Conservation (phyloP, 2,797 vertebrate species). For the Malacoctenus gilli region DNA sequence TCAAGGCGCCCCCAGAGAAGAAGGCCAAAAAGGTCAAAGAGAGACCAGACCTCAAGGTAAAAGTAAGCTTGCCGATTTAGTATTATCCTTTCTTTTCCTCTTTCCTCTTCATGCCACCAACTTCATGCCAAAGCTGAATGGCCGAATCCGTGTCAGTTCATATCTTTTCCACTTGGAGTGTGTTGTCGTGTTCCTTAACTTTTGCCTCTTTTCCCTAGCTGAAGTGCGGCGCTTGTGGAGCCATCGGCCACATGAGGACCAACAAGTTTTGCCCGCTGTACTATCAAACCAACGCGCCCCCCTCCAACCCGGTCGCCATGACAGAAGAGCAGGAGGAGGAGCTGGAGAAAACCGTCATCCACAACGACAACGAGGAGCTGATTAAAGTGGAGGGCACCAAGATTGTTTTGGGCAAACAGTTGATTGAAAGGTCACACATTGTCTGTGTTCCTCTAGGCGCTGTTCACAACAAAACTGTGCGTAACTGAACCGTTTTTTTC, state of each 20-base stretch:
- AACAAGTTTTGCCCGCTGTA: slow-evolving; percentile 99
- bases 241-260: slow-evolving; percentile 98
- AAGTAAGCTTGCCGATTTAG: slow-evolving; percentile 74
- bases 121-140: slow-evolving; percentile 2
- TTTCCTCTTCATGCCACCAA: slow-evolving; percentile 30
- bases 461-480: too few relatives aligned
- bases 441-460: too few relatives aligned
- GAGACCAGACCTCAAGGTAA: slow-evolving; percentile 96
- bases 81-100: slow-evolving; percentile 41
- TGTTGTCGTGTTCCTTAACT: slow-evolving; percentile 63
- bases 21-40: slow-evolving; percentile 98
- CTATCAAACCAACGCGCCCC: slow-evolving; percentile 98
- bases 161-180: background rate
- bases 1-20: slow-evolving; percentile 97
- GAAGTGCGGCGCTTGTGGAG: slow-evolving; percentile 97
- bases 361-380: slow-evolving; percentile 97
- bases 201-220: slow-evolving; percentile 81
- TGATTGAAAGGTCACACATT: slow-evolving; percentile 95
- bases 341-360: slow-evolving; percentile 97
- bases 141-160: background rate
- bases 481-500: slow-evolving; percentile 2
- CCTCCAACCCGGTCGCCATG: slow-evolving; percentile 99
- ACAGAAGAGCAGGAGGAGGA: slow-evolving; percentile 99
- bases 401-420: slow-evolving; percentile 96
- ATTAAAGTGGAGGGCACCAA: slow-evolving; percentile 99